Evolutionary conservation across 2,888 invertebrate species (phyloP).

Genomic region (Hipparchia sbordonii): DNA sequence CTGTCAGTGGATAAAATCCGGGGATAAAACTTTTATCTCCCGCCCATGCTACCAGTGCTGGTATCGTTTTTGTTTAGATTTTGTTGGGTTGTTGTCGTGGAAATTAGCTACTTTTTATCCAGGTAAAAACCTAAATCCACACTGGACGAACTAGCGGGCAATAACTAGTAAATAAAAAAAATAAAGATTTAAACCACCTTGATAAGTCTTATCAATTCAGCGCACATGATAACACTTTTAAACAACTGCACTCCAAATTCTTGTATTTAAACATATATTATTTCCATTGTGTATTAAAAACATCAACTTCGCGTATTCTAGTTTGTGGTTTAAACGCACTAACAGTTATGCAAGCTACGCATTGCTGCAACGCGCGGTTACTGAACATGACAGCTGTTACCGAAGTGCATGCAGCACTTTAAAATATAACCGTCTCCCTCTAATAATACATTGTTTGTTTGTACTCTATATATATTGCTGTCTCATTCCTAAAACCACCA

Average conservation of each 20-base stretch:
- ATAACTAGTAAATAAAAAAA: neutral
- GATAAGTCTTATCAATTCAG: slow-evolving; percentile 14
- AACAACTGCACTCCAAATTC: neutral
- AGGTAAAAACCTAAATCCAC: too few species aligned
- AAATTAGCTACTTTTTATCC: too few species aligned
- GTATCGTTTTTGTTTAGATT: too few species aligned
- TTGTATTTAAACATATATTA: neutral
- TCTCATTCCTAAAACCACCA: neutral
- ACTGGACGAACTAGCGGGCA: too few species aligned
- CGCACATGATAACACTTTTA: neutral
- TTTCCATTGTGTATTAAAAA: neutral
- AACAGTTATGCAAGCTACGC: neutral
- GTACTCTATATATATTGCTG: neutral
- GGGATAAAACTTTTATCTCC: too few species aligned
- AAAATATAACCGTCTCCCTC: neutral
- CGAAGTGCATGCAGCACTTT: neutral
- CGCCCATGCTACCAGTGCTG: too few species aligned
- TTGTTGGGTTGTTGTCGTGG: too few species aligned
- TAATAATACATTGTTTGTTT: neutral
- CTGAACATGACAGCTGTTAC: slow-evolving; percentile 12
- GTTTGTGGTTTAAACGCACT: neutral
- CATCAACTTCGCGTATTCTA: neutral
- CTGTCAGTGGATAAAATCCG: too few species aligned
- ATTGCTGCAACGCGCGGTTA: slow-evolving; percentile 1
- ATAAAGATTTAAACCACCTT: neutral